Evolutionary conservation across 2,888 invertebrate genomes (phyloP).

Genomic region (Thecophora atra): DNA sequence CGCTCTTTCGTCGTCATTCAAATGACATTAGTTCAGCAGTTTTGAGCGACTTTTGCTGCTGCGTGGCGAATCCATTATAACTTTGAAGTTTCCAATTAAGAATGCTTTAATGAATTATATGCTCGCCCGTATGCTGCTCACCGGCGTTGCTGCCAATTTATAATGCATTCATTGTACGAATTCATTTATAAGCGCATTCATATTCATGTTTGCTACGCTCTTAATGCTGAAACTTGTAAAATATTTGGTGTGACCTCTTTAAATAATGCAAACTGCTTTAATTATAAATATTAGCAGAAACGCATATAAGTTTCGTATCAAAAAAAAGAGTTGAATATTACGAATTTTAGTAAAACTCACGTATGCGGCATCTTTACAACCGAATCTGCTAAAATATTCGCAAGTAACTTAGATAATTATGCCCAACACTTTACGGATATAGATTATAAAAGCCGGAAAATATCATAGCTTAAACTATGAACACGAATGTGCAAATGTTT

Average conservation of each 20-base stretch:
- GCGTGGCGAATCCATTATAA: neutral
- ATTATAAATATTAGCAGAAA: neutral
- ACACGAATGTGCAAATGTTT: too few species aligned
- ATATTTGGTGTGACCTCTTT: conserved; percentile 22
- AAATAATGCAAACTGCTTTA: conserved; percentile 30
- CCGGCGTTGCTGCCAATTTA: conserved; percentile 3
- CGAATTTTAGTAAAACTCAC: too few species aligned
- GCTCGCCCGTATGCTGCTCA: conserved; percentile 17
- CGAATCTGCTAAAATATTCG: too few species aligned
- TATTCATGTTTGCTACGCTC: neutral
- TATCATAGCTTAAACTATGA: too few species aligned
- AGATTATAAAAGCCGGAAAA: too few species aligned
- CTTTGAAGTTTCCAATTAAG: neutral
- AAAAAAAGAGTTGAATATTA: neutral
- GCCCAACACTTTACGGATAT: too few species aligned
- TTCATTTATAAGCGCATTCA: conserved; percentile 1
- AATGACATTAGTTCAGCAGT: too few species aligned
- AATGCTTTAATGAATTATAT: conserved; percentile 11
- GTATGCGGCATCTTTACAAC: too few species aligned
- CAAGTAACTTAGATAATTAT: too few species aligned
- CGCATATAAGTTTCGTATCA: neutral
- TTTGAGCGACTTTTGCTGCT: too few species aligned
- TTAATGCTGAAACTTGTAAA: conserved; percentile 14
- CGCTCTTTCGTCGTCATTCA: too few species aligned
- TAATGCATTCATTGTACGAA: neutral